phyloP scores from a whole-genome alignment of 1,140 invertebrate species.

The Orchesella cincta region DNA sequence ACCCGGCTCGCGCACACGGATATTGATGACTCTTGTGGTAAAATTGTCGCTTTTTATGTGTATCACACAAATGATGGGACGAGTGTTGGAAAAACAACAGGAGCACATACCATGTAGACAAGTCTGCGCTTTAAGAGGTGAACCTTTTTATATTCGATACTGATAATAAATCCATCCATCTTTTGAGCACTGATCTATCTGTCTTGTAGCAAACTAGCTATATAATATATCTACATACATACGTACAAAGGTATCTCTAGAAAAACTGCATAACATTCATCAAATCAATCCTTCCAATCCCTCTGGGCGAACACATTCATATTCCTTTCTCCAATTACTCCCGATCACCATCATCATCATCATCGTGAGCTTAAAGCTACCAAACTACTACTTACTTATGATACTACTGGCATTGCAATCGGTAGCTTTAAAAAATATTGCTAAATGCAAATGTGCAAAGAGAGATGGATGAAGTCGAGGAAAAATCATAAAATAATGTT shows the following conservation, averaged over 20 bases:
- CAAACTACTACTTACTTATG: too few species aligned
- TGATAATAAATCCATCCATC: not conserved
- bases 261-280: not conserved
- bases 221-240: not conserved
- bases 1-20: not conserved
- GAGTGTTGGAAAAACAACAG: not conserved
- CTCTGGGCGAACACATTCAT: not conserved
- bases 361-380: too few species aligned
- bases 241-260: too few species aligned
- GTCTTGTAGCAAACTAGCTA: not conserved
- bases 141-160: not conserved
- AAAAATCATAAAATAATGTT: not conserved
- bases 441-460: not conserved
- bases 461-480: not conserved
- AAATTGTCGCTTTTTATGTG: slow-evolving; percentile 8
- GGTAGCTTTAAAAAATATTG: not conserved
- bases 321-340: slow-evolving; percentile 11
- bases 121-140: not conserved
- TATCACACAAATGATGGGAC: not conserved
- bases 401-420: too few species aligned
- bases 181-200: not conserved
- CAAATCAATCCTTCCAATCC: not conserved
- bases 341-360: not conserved
- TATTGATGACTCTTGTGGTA: not conserved
- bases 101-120: slow-evolving; percentile 7